Evolutionary conservation across 2,797 vertebrate genomes (phyloP).

Genomic region (Sebastes ruberrimus): DNA sequence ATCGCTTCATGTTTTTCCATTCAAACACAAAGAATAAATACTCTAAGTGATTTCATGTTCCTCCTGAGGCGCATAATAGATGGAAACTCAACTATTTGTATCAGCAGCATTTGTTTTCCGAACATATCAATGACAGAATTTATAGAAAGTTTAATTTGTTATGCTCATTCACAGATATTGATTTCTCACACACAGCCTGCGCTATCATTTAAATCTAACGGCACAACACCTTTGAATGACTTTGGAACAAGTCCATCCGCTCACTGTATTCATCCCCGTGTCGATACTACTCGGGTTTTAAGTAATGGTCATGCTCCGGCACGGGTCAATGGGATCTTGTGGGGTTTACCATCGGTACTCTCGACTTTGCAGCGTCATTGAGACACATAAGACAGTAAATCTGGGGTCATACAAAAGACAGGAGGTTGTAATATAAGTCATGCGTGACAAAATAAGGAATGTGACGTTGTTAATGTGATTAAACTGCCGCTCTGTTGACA

Average conservation of each 20-base stretch:
- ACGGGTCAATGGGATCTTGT: slow-evolving; percentile 52
- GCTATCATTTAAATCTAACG: slow-evolving; percentile 41
- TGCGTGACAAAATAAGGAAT: slow-evolving; percentile 42
- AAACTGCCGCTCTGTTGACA: slow-evolving; percentile 42
- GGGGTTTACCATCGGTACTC: slow-evolving; percentile 35
- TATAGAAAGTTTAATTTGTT: slow-evolving; percentile 33
- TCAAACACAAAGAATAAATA: slow-evolving; percentile 7
- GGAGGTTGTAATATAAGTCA: slow-evolving; percentile 23
- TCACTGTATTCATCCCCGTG: slow-evolving; percentile 9
- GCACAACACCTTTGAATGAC: slow-evolving; percentile 48
- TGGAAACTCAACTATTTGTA: neutral
- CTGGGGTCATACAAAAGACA: slow-evolving; percentile 37
- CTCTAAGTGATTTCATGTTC: neutral
- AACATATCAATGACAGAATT: slow-evolving; percentile 24
- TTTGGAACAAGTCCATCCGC: slow-evolving; percentile 57
- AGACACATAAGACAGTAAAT: slow-evolving; percentile 47
- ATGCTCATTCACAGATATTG: slow-evolving; percentile 40
- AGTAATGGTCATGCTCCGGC: slow-evolving; percentile 47
- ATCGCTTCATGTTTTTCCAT: neutral
- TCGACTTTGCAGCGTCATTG: slow-evolving; percentile 54
- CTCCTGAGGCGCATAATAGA: neutral
- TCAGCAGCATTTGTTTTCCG: slow-evolving; percentile 16
- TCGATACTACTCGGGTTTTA: slow-evolving; percentile 39
- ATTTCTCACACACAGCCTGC: slow-evolving; percentile 36
- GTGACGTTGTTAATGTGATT: slow-evolving; percentile 52